These are phyloP conservation scores for Phoeniculus purpureus DNA, from an alignment of 2,797 vertebrate species.

Conservation along the genomic window DNA sequence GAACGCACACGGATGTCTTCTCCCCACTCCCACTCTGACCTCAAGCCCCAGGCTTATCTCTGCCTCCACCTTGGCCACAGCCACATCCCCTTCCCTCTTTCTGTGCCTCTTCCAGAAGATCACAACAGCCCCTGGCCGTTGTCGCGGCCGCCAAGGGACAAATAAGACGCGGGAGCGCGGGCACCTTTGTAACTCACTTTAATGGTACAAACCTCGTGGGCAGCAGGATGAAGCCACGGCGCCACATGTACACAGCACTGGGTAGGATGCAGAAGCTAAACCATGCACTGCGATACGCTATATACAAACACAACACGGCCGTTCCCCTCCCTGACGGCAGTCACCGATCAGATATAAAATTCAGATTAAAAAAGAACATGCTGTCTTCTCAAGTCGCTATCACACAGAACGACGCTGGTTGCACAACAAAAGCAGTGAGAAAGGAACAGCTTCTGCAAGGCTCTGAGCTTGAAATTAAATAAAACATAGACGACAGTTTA, in stretches of 20 bases:
- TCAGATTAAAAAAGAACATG: slow-evolving; percentile 87
- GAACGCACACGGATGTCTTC: too few relatives aligned
- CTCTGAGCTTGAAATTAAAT: slow-evolving; percentile 82
- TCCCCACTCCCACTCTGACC: too few relatives aligned
- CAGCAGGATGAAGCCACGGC: slow-evolving; percentile 88
- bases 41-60: too few relatives aligned
- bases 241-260: slow-evolving; percentile 90
- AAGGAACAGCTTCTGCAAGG: slow-evolving; percentile 75
- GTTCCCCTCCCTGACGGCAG: slow-evolving; percentile 81
- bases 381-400: slow-evolving; percentile 86
- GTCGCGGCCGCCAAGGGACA: not conserved
- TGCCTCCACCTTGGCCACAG: too few relatives aligned
- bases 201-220: slow-evolving; percentile 85
- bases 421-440: slow-evolving; percentile 77
- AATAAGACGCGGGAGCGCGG: slow-evolving; percentile 36
- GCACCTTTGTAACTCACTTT: slow-evolving; percentile 75
- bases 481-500: slow-evolving; percentile 38
- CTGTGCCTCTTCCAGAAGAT: too few relatives aligned
- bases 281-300: slow-evolving; percentile 93
- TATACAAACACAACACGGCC: slow-evolving; percentile 91
- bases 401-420: slow-evolving; percentile 83
- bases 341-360: slow-evolving; percentile 87
- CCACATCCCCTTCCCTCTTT: too few relatives aligned
- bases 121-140: too few relatives aligned
- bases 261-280: slow-evolving; percentile 92